Evolutionary conservation across 2,888 invertebrate species (phyloP).

Genomic region (Junonia oenone): DNA sequence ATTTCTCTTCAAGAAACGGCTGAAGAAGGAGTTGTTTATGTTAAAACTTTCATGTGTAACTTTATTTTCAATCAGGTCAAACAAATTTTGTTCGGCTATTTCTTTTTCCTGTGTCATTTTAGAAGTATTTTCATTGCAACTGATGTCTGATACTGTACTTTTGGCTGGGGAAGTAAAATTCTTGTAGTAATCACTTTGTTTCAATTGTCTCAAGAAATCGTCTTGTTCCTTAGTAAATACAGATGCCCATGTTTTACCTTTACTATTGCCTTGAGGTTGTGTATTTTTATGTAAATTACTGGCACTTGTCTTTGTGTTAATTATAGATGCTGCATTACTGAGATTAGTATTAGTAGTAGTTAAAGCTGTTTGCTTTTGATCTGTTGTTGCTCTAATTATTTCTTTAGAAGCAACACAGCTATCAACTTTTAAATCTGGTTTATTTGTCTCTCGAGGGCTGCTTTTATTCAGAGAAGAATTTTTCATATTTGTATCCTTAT

Average conservation of each 20-base stretch:
- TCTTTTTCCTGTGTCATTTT: constrained; percentile 61
- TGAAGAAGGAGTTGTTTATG: constrained; percentile 82
- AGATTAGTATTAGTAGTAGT: constrained; percentile 3
- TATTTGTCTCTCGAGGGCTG: neutral
- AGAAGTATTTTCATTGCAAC: constrained; percentile 51
- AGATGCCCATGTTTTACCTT: constrained; percentile 68
- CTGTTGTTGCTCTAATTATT: neutral
- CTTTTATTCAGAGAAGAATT: constrained; percentile 26
- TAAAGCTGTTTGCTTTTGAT: constrained; percentile 1
- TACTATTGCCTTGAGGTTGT: constrained; percentile 55
- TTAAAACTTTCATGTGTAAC: constrained; percentile 85
- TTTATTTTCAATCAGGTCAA: constrained; percentile 88
- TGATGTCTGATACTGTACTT: constrained; percentile 55
- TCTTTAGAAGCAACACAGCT: neutral
- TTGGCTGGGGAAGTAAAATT: constrained; percentile 65
- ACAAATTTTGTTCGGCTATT: constrained; percentile 84
- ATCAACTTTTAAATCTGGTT: neutral
- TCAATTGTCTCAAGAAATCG: constrained; percentile 62
- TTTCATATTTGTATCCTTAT: neutral
- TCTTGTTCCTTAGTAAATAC: constrained; percentile 67
- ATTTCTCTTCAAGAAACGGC: constrained; percentile 66
- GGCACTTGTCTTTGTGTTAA: constrained; percentile 32
- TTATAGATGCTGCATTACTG: constrained; percentile 11
- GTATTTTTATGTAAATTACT: constrained; percentile 46
- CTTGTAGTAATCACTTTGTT: constrained; percentile 70